Evolutionary conservation across 2,888 invertebrate genomes (phyloP).

Genomic region (Stegophylla sp.): DNA sequence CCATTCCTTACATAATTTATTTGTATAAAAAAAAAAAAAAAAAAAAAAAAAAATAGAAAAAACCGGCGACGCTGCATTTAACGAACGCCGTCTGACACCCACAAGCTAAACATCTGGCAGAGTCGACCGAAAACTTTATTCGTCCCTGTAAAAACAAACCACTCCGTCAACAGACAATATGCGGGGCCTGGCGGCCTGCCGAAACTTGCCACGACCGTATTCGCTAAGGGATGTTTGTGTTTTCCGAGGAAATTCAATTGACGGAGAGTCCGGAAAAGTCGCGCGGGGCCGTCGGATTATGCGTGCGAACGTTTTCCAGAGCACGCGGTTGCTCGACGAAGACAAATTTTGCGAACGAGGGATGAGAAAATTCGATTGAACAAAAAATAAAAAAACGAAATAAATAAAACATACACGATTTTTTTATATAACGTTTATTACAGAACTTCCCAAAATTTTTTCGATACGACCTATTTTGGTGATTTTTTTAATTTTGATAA

Average conservation of each 20-base stretch:
- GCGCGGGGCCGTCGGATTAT: slow-evolving; percentile 15
- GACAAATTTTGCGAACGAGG: too few relatives aligned
- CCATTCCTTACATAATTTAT: too few relatives aligned
- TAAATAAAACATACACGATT: too few relatives aligned
- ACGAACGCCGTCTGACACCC: slow-evolving; percentile 40
- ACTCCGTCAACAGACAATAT: slow-evolving; percentile 10
- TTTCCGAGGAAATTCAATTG: slow-evolving; percentile 9
- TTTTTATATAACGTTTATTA: too few relatives aligned
- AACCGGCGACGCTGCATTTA: slow-evolving; percentile 6
- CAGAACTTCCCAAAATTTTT: too few relatives aligned
- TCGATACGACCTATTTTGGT: too few relatives aligned
- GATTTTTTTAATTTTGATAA: too few relatives aligned
- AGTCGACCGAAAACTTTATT: slow-evolving; percentile 25
- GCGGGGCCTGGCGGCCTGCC: slow-evolving; percentile 31
- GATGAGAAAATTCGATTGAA: too few relatives aligned
- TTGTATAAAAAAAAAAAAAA: slow-evolving; percentile 9
- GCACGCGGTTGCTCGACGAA: background rate
- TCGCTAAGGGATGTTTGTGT: slow-evolving; percentile 15
- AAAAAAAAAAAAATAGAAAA: background rate
- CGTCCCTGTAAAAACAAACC: slow-evolving; percentile 29
- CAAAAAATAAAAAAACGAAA: too few relatives aligned
- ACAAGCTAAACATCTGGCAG: slow-evolving; percentile 34
- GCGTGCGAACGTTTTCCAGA: slow-evolving; percentile 11
- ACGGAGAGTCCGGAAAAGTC: background rate
- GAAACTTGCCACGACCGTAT: slow-evolving; percentile 33